Evolutionary conservation across 2,797 vertebrate species (phyloP).

Genomic region (Ptychadena robeensis): DNA sequence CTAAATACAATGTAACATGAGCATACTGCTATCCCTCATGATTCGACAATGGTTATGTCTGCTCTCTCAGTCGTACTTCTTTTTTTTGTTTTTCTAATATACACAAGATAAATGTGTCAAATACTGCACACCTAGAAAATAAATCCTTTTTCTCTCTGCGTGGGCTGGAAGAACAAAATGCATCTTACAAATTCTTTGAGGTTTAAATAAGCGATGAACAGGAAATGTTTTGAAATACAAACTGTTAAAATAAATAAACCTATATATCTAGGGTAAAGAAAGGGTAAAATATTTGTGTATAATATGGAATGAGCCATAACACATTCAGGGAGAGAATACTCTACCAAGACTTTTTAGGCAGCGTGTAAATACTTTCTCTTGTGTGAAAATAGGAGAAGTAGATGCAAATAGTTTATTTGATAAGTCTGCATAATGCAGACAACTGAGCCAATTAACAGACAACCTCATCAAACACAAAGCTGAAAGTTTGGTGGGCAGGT

Average conservation of each 20-base stretch:
- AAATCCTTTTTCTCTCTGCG: slow-evolving; percentile 51
- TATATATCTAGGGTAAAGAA: not conserved
- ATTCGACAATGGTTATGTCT: slow-evolving; percentile 2
- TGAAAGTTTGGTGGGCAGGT: not conserved
- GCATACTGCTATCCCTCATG: not conserved
- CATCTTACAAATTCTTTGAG: slow-evolving; percentile 53
- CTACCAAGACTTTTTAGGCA: not conserved
- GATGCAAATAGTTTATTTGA: slow-evolving; percentile 31
- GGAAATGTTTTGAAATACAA: slow-evolving; percentile 52
- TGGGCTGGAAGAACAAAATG: slow-evolving; percentile 50
- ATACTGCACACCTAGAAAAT: slow-evolving; percentile 17
- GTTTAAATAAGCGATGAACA: slow-evolving; percentile 54
- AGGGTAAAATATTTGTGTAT: not conserved
- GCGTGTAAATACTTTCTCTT: slow-evolving; percentile 6
- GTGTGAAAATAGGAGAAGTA: slow-evolving; percentile 33
- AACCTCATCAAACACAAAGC: not conserved
- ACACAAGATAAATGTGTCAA: slow-evolving; percentile 38
- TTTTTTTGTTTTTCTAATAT: not conserved
- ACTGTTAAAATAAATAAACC: slow-evolving; percentile 30
- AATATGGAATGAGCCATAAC: not conserved
- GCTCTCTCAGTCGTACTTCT: not conserved
- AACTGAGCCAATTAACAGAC: not conserved
- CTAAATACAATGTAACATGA: slow-evolving; percentile 25
- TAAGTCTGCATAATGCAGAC: slow-evolving; percentile 13
- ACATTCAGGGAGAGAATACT: not conserved